Percentiles rank a stretch among this genome's conserved stretches.
phyloP scores from a whole-genome alignment of 2,797 vertebrate genomes.

The Vultur gryphus region DNA sequence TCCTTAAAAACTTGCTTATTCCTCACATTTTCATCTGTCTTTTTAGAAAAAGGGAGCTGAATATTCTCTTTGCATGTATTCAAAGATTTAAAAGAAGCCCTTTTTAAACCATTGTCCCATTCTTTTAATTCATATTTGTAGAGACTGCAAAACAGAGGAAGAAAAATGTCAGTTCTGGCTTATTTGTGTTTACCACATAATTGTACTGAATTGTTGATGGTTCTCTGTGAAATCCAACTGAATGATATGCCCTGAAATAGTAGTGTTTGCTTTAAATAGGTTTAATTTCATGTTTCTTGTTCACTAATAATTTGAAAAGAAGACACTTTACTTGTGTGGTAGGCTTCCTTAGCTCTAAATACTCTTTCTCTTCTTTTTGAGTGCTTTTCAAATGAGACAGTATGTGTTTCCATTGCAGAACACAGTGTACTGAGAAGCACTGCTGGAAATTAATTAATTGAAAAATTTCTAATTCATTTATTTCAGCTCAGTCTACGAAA shows the following conservation, averaged over 20 bases:
- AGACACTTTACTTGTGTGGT: background rate
- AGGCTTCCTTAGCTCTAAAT: background rate
- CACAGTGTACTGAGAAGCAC: conserved; percentile 1
- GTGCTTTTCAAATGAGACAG: background rate
- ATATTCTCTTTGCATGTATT: background rate
- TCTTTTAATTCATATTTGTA: background rate
- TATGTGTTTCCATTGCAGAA: background rate
- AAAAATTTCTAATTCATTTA: background rate
- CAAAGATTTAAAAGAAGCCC: background rate
- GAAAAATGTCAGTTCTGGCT: background rate
- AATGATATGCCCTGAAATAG: conserved; percentile 34
- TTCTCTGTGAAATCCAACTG: conserved; percentile 3
- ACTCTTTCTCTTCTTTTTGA: background rate
- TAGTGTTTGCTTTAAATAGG: background rate
- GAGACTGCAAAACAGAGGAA: background rate
- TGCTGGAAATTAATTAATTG: conserved; percentile 11
- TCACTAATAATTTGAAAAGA: background rate
- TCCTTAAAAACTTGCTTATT: background rate
- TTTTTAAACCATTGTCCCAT: background rate
- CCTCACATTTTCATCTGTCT: background rate
- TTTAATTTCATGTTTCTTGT: background rate
- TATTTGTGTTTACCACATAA: background rate
- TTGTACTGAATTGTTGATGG: background rate
- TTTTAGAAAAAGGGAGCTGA: background rate
- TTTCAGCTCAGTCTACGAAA: background rate